Conservation (phyloP, 2,888 invertebrate species). For the Tenodera sinensis region DNA sequence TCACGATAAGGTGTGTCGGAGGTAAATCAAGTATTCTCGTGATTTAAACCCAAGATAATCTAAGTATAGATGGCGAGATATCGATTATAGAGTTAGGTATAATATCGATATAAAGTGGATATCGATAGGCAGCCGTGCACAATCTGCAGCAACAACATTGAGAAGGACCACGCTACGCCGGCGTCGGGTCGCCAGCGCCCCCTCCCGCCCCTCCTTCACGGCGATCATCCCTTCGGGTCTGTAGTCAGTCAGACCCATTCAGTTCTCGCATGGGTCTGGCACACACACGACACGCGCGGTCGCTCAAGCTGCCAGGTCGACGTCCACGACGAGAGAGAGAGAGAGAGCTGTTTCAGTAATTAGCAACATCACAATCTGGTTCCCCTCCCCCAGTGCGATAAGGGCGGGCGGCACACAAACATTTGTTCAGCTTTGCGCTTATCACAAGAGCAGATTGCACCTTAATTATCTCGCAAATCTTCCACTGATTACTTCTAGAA, state of each 20-base stretch:
- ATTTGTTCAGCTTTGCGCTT: background rate
- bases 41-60: no score
- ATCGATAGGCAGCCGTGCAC: background rate
- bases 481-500: background rate
- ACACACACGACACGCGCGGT: background rate
- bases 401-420: background rate
- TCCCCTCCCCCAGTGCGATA: background rate
- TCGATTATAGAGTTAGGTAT: background rate
- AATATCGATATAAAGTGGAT: background rate
- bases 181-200: background rate
- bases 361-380: background rate
- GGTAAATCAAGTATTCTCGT: no score
- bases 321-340: background rate
- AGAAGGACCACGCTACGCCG: background rate
- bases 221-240: no score
- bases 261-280: background rate
- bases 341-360: background rate
- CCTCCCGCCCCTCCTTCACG: no score
- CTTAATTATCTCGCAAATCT: background rate
- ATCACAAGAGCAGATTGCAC: background rate
- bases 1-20: no score
- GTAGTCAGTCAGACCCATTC: background rate
- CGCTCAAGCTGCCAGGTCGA: background rate
- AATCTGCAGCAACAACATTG: background rate
- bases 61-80: no score